Percentiles rank a stretch among this genome's conserved stretches.
Evolutionary conservation across 53 echinoderm and acorn worm species (phyloP).

Genomic region (Arbacia lixula): DNA sequence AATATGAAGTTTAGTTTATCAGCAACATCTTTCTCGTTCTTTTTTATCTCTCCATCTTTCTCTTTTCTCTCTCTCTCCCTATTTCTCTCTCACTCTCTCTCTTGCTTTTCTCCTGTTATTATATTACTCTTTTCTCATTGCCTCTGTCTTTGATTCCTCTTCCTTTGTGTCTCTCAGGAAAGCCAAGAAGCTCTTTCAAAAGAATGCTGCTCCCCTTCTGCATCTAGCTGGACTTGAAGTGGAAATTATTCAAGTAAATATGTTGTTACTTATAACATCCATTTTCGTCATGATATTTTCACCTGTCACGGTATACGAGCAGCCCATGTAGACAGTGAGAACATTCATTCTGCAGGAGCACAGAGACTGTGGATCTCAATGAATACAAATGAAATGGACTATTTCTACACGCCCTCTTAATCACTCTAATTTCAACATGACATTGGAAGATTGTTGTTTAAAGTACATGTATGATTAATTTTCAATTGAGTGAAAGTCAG

Average conservation of each 20-base stretch:
- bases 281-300: neutral
- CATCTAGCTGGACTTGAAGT: slow-evolving; percentile 92
- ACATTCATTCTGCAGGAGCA: neutral
- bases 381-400: too few relatives aligned
- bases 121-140: too few relatives aligned
- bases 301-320: neutral
- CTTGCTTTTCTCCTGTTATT: too few relatives aligned
- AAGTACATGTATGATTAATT: too few relatives aligned
- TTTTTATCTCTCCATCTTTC: too few relatives aligned
- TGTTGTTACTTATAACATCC: neutral
- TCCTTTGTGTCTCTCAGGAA: slow-evolving; percentile 64
- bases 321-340: neutral
- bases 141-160: too few relatives aligned
- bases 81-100: too few relatives aligned
- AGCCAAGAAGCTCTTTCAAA: slow-evolving; percentile 88
- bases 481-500: too few relatives aligned
- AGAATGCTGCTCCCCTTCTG: slow-evolving; percentile 92
- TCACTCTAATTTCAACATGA: neutral
- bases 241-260: slow-evolving; percentile 78
- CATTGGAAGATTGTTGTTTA: neutral
- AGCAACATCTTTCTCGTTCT: too few relatives aligned
- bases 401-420: neutral
- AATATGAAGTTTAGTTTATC: too few relatives aligned
- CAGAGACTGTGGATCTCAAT: neutral
- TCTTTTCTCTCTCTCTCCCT: too few relatives aligned